Evolutionary conservation across 2,888 invertebrate species (phyloP).

Genomic region (Drosophila pseudotakahashii): DNA sequence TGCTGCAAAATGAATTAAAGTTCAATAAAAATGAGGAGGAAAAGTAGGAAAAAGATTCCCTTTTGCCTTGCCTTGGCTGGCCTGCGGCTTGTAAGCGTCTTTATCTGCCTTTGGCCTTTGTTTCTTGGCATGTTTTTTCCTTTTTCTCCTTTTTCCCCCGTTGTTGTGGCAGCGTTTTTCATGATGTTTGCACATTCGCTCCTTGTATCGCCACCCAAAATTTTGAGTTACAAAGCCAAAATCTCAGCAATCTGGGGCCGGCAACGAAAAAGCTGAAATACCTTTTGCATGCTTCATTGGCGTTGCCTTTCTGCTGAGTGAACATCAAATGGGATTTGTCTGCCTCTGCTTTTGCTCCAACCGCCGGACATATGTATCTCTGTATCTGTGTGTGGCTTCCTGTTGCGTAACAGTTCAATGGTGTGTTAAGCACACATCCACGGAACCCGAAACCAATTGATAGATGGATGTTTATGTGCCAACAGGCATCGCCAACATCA

Average conservation of each 20-base stretch:
- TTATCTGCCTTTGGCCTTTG: conserved; percentile 53
- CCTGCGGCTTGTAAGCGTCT: conserved; percentile 42
- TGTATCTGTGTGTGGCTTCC: conserved; percentile 34
- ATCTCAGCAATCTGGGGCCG: conserved; percentile 58
- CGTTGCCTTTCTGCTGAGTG: conserved; percentile 78
- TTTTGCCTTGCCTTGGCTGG: conserved; percentile 18
- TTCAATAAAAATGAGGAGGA: conserved; percentile 60
- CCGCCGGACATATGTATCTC: conserved; percentile 58
- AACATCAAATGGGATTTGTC: conserved; percentile 79
- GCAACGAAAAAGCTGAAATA: conserved; percentile 70
- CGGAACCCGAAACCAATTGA: conserved; percentile 33
- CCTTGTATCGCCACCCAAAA: conserved; percentile 53
- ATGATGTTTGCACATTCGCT: conserved; percentile 77
- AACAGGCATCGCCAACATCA: conserved; percentile 45
- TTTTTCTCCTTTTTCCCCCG: conserved; percentile 2
- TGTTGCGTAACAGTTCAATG: conserved; percentile 75
- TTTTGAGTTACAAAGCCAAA: conserved; percentile 78
- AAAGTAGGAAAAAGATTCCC: conserved; percentile 30
- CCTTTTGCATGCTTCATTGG: conserved; percentile 81
- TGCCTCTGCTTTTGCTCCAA: conserved; percentile 44
- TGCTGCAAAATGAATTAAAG: conserved; percentile 65
- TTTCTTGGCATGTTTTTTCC: conserved; percentile 25
- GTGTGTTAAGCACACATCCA: conserved; percentile 73
- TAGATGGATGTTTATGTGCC: conserved; percentile 58
- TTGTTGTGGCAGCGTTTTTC: conserved; percentile 59